Evolutionary conservation across 2,797 vertebrate genomes (phyloP).

Genomic region (Acanthurus lineatus): DNA sequence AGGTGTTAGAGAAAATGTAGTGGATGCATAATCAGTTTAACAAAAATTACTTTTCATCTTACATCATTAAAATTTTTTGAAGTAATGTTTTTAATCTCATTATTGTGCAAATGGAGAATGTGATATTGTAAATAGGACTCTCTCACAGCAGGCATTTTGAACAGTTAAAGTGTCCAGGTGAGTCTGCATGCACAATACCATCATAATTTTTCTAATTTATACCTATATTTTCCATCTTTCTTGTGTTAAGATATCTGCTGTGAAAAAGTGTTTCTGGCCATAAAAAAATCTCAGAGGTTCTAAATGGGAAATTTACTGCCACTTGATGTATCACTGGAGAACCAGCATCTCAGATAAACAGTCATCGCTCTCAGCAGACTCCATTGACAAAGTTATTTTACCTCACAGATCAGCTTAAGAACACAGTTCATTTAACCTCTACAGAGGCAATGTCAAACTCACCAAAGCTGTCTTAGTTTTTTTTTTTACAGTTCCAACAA

Average conservation of each 20-base stretch:
- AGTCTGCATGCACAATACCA: background rate
- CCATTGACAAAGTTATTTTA: too few species aligned
- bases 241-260: background rate
- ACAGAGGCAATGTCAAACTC: too few species aligned
- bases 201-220: background rate
- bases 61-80: constrained; percentile 54
- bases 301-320: too few species aligned
- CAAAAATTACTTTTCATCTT: constrained; percentile 27
- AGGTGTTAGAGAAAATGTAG: constrained; percentile 21
- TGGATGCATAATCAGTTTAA: constrained; percentile 25
- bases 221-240: background rate
- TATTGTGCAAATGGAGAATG: constrained; percentile 4
- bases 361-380: too few species aligned
- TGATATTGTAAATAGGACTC: background rate
- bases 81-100: constrained; percentile 19
- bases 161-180: background rate
- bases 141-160: background rate
- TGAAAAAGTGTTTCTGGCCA: background rate
- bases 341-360: too few species aligned
- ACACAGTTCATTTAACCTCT: too few species aligned
- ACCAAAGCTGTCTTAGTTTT: too few species aligned
- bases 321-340: too few species aligned
- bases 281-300: too few species aligned
- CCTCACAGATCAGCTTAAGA: too few species aligned
- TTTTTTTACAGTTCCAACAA: too few species aligned